Conservation (phyloP, 2,797 vertebrate genomes). For the Chiroxiphia lanceolata region DNA sequence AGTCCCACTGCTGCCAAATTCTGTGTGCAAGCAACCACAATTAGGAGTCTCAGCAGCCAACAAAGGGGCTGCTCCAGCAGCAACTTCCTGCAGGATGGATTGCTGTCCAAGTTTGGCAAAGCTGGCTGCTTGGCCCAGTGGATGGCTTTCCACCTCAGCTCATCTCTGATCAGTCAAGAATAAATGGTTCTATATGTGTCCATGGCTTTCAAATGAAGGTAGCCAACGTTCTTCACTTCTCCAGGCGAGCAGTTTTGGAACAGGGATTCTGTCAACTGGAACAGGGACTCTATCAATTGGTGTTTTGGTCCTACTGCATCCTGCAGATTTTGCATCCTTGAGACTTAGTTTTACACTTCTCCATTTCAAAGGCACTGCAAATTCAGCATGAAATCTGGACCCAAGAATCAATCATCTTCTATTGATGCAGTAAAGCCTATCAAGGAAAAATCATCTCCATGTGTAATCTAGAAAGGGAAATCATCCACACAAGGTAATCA, state of each 20-base stretch:
- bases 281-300: neutral
- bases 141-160: neutral
- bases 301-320: too few species aligned
- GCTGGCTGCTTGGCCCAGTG: neutral
- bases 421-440: neutral
- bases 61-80: neutral
- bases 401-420: neutral
- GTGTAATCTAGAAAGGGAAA: neutral
- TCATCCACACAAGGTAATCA: neutral
- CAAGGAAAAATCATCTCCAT: neutral
- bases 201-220: neutral
- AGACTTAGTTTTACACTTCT: neutral
- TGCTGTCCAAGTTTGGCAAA: neutral
- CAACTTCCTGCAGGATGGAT: neutral
- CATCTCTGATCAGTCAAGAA: neutral
- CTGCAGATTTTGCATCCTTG: neutral
- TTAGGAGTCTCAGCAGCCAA: neutral
- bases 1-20: neutral
- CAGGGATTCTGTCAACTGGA: neutral
- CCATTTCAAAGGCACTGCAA: neutral
- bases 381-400: neutral
- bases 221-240: neutral
- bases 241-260: neutral
- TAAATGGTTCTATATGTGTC: neutral
- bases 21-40: neutral